phyloP scores from a whole-genome alignment of 2,113 vertebrate species.

The Corvus moneduloides region DNA sequence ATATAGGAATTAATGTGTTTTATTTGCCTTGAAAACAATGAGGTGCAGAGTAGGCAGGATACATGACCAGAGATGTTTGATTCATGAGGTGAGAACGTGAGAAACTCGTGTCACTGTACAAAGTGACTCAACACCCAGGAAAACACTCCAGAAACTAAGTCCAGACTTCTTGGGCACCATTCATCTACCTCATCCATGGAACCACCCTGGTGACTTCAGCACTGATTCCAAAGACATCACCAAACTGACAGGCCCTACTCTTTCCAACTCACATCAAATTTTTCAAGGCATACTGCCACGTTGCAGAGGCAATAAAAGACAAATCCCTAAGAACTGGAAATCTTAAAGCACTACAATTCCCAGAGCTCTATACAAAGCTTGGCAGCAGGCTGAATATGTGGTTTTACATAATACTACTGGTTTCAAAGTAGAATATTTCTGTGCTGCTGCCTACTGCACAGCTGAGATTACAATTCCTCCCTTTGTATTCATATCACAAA shows the following conservation, averaged over 20 bases:
- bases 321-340: not conserved
- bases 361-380: not conserved
- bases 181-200: not conserved
- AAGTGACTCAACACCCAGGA: not conserved
- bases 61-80: not conserved
- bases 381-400: not conserved
- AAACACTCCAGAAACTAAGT: not conserved
- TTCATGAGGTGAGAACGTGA: not conserved
- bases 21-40: not conserved
- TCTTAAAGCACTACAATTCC: not conserved
- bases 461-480: not conserved
- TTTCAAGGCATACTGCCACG: not conserved
- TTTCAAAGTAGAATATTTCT: not conserved
- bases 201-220: not conserved
- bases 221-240: not conserved
- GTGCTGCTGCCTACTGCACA: not conserved
- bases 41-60: not conserved
- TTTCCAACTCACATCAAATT: not conserved
- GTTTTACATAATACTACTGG: not conserved
- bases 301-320: not conserved
- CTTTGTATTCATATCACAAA: not conserved
- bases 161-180: not conserved
- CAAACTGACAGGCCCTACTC: not conserved
- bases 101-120: accelerated
- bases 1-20: not conserved